A percentile compares a stretch with the other conserved stretches of the same genome.
Conservation (phyloP, 1,140 invertebrate genomes). For the Eufriesea mexicana region DNA sequence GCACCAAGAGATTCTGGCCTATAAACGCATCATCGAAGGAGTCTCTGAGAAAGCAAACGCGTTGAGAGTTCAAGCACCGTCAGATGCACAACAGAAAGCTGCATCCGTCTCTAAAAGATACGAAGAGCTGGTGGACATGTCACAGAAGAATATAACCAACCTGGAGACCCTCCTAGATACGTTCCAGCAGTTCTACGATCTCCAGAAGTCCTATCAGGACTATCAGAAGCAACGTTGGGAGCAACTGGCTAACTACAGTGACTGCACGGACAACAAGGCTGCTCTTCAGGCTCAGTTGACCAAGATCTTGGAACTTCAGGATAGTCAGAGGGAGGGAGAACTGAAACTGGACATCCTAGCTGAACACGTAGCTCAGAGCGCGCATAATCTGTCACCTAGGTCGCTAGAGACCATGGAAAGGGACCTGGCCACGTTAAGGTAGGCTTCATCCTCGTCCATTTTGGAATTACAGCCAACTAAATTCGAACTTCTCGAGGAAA, state of each 20-base stretch:
- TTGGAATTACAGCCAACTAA: not conserved
- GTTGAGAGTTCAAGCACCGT: conserved; percentile 83
- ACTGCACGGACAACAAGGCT: conserved; percentile 91
- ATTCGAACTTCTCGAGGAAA: not conserved
- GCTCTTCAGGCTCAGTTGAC: conserved; percentile 87
- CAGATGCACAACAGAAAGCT: conserved; percentile 87
- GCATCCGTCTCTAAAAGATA: conserved; percentile 89
- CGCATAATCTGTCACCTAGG: conserved; percentile 86
- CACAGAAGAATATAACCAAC: conserved; percentile 86
- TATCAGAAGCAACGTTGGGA: conserved; percentile 95
- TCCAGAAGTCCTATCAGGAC: conserved; percentile 92
- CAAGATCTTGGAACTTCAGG: conserved; percentile 90
- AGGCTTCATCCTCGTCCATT: conserved; percentile 35
- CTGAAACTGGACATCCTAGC: conserved; percentile 87
- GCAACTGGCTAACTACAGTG: conserved; percentile 88
- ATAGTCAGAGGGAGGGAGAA: conserved; percentile 88
- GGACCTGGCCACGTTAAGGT: conserved; percentile 89
- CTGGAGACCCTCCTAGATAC: conserved; percentile 90
- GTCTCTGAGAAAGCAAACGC: conserved; percentile 93
- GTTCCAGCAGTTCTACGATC: conserved; percentile 92
- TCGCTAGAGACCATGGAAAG: conserved; percentile 91
- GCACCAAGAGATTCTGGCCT: conserved; percentile 94
- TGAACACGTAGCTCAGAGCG: conserved; percentile 87
- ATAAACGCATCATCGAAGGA: conserved; percentile 94
- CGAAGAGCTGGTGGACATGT: conserved; percentile 85